Evolutionary conservation across 2,113 vertebrate genomes (phyloP), one percentile per base, ranked within the genome.

Genomic region (Budorcas taxicolor): DNA sequence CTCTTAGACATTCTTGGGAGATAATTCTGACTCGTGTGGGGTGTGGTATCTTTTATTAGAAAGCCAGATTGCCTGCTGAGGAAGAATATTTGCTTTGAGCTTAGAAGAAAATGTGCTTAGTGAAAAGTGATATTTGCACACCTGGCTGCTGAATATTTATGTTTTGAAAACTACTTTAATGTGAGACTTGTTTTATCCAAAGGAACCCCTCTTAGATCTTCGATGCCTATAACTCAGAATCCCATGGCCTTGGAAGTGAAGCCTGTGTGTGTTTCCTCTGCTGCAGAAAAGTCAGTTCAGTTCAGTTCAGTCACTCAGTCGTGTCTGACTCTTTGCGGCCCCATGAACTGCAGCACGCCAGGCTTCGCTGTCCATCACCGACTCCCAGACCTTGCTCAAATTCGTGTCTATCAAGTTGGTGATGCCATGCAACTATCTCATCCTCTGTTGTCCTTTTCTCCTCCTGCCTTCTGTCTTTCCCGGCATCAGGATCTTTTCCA

Each of bases 121-220:
- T 95, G 55, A 84, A 36, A 95, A 87, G 80, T 84, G 93, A 27
- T 81, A 94, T 97, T 96, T 97, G 96, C 95, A 71, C 91, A 74
- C 7, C 3, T 8, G 71, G 29, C 83, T 6, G 45, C 33, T 82
- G 33, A 62, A 13, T 95, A 57, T 89, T 93, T 94, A 95, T 84
- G 90, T 97, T 90, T 81, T 16, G 84, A 80, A 95, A 47, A 87
- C 23, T 7, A 52, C 62, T 60, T 60, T 40, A 43, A 53, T 80
- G 5, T 82, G 94, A 89, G 90, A 82, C 86, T 96, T 96, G 55
- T 84, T 71, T 62, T 91, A 52, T 27, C 76, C 40, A 12, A 27
- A 95, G 60, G 33, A 86, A 67, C 14, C 12, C 52, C 33, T 55
- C 55, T 88, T 50, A 80, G 47, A 43, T 36, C 55, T 87, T 71